These are phyloP conservation scores for Agrypnus murinus DNA, from an alignment of 2,888 invertebrate species.

Conservation along the genomic window DNA sequence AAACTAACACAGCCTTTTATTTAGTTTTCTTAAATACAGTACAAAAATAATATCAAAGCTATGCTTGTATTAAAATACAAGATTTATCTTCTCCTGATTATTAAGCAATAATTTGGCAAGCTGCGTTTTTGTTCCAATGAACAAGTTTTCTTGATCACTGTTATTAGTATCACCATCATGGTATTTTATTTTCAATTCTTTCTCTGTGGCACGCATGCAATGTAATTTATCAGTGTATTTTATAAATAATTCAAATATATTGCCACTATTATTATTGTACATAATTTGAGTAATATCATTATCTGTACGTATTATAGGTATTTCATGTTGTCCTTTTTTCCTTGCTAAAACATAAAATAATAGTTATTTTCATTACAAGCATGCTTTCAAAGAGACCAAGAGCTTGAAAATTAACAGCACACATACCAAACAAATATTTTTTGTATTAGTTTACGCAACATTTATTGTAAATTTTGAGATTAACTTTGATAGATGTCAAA, in stretches of 20 bases:
- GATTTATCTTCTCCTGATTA: slow-evolving; percentile 59
- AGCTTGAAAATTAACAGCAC: too few species aligned
- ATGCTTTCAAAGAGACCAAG: too few species aligned
- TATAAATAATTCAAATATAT: slow-evolving; percentile 82
- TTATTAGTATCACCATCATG: slow-evolving; percentile 65
- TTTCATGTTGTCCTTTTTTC: slow-evolving; percentile 73
- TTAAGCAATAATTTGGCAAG: slow-evolving; percentile 75
- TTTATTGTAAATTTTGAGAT: too few species aligned
- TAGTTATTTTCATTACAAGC: too few species aligned
- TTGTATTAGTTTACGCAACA: too few species aligned
- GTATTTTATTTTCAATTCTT: slow-evolving; percentile 78
- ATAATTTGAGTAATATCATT: slow-evolving; percentile 77
- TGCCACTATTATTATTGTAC: slow-evolving; percentile 70
- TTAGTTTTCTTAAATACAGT: not conserved
- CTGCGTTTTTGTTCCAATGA: slow-evolving; percentile 74
- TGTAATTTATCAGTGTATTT: slow-evolving; percentile 78
- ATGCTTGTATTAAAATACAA: slow-evolving; percentile 28
- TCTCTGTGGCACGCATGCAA: slow-evolving; percentile 87
- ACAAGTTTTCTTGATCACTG: slow-evolving; percentile 69
- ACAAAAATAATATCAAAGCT: slow-evolving; percentile 15
- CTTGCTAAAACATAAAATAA: slow-evolving; percentile 74
- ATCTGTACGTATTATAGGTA: slow-evolving; percentile 79
- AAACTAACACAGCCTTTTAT: slow-evolving; percentile 12
- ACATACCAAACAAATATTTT: too few species aligned
- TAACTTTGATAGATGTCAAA: too few species aligned